A percentile compares a stretch with the other conserved stretches of the same genome.
Evolutionary conservation across 2,797 vertebrate species (phyloP).

Genomic region (Notolabrus celidotus): DNA sequence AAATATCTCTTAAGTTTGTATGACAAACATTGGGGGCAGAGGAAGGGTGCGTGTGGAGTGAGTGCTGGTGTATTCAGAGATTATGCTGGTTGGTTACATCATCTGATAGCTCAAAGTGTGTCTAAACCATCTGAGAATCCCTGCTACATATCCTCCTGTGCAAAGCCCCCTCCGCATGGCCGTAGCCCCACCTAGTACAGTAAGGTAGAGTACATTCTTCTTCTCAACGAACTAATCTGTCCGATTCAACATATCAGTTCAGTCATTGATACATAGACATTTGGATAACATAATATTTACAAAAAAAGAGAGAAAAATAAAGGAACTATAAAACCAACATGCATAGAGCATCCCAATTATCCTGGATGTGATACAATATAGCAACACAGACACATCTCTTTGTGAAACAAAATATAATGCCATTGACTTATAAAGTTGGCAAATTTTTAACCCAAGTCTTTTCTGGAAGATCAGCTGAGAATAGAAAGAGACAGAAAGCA

Average conservation of each 20-base stretch:
- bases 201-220: conserved; percentile 73
- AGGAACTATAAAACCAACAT: conserved; percentile 74
- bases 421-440: conserved; percentile 46
- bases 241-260: conserved; percentile 53
- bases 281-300: conserved; percentile 77
- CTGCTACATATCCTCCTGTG: conserved; percentile 47
- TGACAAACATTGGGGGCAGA: conserved; percentile 79
- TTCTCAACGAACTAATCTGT: conserved; percentile 57
- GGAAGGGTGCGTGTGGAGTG: conserved; percentile 67
- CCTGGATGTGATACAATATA: conserved; percentile 54
- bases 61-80: conserved; percentile 78
- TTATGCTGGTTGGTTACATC: conserved; percentile 74
- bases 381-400: conserved; percentile 53
- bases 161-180: conserved; percentile 55
- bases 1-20: conserved; percentile 80
- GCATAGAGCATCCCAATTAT: conserved; percentile 61
- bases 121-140: conserved; percentile 58
- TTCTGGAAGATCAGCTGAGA: conserved; percentile 52
- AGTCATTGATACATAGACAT: conserved; percentile 59
- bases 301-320: conserved; percentile 68
- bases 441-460: conserved; percentile 54
- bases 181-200: conserved; percentile 53
- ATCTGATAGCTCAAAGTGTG: conserved; percentile 59
- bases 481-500: conserved; percentile 38
- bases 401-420: conserved; percentile 62